Percentiles rank a stretch among this genome's conserved stretches.
These are phyloP conservation scores for Ceratosolen solmsi DNA, from an alignment of 1,140 invertebrate genomes.

Conservation along the genomic window DNA sequence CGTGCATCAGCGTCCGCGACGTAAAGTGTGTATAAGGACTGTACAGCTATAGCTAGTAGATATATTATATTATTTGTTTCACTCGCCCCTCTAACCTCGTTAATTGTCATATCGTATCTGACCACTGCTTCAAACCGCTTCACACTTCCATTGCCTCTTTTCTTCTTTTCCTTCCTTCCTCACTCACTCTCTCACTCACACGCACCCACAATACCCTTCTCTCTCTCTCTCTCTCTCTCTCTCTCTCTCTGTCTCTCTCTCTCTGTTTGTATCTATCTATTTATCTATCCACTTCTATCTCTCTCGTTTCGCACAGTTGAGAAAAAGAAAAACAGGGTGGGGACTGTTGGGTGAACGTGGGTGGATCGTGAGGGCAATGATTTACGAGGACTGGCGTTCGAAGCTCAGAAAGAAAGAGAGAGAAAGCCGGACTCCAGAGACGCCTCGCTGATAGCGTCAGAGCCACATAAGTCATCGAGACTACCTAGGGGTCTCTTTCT, in stretches of 20 bases:
- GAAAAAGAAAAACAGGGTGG: conserved; percentile 51
- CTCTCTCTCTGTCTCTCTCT: conserved; percentile 7
- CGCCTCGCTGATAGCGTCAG: conserved; percentile 73
- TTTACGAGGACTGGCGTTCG: conserved; percentile 70
- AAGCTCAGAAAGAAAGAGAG: conserved; percentile 60
- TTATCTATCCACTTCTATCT: conserved; percentile 15
- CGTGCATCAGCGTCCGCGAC: background rate
- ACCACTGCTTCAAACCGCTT: conserved; percentile 37
- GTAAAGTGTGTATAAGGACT: no score
- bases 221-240: background rate
- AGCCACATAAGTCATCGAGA: conserved; percentile 74
- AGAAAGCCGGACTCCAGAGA: conserved; percentile 69
- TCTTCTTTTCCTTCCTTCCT: background rate
- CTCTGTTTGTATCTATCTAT: conserved; percentile 6
- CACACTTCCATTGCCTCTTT: background rate
- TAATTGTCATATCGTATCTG: conserved; percentile 66
- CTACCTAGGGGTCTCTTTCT: conserved; percentile 65
- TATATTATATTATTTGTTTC: background rate
- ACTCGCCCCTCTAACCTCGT: conserved; percentile 61
- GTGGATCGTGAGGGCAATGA: conserved; percentile 69
- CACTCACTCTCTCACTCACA: background rate
- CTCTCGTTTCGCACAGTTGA: conserved; percentile 25
- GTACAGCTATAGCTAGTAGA: background rate
- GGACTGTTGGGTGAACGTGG: conserved; percentile 59
- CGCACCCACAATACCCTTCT: background rate